Conservation (phyloP, 1,140 invertebrate species). For the Papilio aristodemus region DNA sequence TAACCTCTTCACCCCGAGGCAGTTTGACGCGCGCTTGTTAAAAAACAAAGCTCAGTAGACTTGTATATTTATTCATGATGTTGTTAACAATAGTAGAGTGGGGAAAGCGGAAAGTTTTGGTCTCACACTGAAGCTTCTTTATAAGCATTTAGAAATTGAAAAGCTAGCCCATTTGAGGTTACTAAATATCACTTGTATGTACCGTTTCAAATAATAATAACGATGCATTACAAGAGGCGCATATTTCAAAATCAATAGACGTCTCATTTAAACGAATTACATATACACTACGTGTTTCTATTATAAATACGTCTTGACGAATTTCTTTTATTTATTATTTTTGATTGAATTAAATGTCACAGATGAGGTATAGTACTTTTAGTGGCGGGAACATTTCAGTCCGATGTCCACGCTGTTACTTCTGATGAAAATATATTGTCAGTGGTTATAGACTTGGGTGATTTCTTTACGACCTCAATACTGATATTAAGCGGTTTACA, state of each 20-base stretch:
- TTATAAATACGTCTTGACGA: conserved; percentile 1
- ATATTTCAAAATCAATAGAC: not conserved
- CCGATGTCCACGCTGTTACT: too few species aligned
- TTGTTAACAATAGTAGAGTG: conserved; percentile 4
- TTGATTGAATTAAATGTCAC: not conserved
- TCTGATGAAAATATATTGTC: not conserved
- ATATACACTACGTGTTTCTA: not conserved
- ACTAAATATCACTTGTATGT: too few species aligned
- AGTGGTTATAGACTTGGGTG: not conserved
- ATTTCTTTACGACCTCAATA: conserved; percentile 3
- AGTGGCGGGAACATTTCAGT: not conserved
- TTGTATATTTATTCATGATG: conserved; percentile 12
- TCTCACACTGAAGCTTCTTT: not conserved
- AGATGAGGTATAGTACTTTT: not conserved
- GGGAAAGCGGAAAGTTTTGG: not conserved
- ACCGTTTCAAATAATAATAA: too few species aligned
- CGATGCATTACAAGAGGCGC: too few species aligned
- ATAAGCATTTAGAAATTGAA: conserved; percentile 3
- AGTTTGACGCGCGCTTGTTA: conserved; percentile 7
- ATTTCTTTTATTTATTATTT: not conserved
- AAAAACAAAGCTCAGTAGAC: conserved; percentile 9
- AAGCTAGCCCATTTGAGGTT: not conserved
- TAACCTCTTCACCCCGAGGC: not conserved
- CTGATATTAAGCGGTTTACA: not conserved
- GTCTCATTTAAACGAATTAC: not conserved